Evolutionary conservation across 2,888 invertebrate genomes (phyloP).

Genomic region (Resseliella maxima): DNA sequence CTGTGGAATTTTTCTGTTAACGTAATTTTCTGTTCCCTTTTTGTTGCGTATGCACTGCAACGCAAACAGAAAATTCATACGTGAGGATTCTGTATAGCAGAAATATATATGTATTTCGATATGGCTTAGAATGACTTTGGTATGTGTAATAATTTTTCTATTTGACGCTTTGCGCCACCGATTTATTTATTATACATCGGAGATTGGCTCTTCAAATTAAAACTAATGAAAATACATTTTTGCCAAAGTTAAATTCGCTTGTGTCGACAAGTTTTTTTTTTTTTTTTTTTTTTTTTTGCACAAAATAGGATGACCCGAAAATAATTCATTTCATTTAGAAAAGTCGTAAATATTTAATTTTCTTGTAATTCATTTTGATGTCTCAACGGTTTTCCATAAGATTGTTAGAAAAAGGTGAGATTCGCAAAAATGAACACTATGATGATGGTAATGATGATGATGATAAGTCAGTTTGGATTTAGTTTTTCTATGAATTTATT

Average conservation of each 20-base stretch:
- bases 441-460: neutral
- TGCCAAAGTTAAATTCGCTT: neutral
- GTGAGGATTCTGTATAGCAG: neutral
- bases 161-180: constrained; percentile 41
- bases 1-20: constrained; percentile 39
- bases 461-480: neutral
- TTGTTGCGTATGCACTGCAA: constrained; percentile 1
- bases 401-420: constrained; percentile 14
- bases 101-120: too few relatives aligned
- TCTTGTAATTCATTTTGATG: neutral
- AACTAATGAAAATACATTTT: constrained; percentile 36
- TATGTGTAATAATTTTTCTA: constrained; percentile 44
- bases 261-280: neutral
- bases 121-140: neutral
- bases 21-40: neutral
- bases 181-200: constrained; percentile 45
- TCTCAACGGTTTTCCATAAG: neutral
- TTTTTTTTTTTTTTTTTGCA: too few relatives aligned
- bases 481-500: neutral
- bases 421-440: neutral
- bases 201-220: constrained; percentile 47
- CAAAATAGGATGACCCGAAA: neutral
- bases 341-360: constrained; percentile 13
- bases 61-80: constrained; percentile 35
- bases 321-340: neutral